Conservation (phyloP, 2,888 invertebrate genomes). For the Crioceris asparagi region DNA sequence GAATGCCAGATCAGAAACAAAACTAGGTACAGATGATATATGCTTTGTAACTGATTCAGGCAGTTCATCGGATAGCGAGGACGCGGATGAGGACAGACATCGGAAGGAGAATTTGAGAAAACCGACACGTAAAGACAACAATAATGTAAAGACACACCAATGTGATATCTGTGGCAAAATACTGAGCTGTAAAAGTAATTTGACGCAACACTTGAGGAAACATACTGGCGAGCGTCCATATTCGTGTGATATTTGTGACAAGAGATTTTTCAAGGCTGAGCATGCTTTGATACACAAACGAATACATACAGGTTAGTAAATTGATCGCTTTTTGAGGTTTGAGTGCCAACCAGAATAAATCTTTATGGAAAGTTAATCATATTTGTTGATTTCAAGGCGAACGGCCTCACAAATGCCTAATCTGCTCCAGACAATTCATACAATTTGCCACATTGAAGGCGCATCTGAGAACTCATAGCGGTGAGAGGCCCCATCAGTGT, state of each 20-base stretch:
- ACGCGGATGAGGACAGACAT: conserved; percentile 1
- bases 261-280: conserved; percentile 24
- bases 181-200: conserved; percentile 22
- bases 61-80: conserved; percentile 8
- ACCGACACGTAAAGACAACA: conserved; percentile 3
- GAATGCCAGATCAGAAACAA: conserved; percentile 4
- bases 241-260: conserved; percentile 25
- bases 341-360: neutral
- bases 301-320: conserved; percentile 25
- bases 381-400: conserved; percentile 18
- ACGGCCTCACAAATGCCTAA: conserved; percentile 20
- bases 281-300: conserved; percentile 27
- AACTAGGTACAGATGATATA: conserved; percentile 7
- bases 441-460: conserved; percentile 23
- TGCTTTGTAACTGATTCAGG: conserved; percentile 12
- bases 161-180: conserved; percentile 27
- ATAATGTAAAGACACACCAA: conserved; percentile 15
- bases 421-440: conserved; percentile 23
- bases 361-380: neutral
- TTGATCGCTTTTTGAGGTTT: neutral
- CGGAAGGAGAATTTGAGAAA: too few relatives aligned
- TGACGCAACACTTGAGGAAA: conserved; percentile 21
- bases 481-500: conserved; percentile 33
- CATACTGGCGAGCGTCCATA: conserved; percentile 27
- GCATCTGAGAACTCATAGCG: conserved; percentile 29